These are phyloP conservation scores for Lapara coniferarum DNA, from an alignment of 2,888 invertebrate genomes.

Conservation along the genomic window DNA sequence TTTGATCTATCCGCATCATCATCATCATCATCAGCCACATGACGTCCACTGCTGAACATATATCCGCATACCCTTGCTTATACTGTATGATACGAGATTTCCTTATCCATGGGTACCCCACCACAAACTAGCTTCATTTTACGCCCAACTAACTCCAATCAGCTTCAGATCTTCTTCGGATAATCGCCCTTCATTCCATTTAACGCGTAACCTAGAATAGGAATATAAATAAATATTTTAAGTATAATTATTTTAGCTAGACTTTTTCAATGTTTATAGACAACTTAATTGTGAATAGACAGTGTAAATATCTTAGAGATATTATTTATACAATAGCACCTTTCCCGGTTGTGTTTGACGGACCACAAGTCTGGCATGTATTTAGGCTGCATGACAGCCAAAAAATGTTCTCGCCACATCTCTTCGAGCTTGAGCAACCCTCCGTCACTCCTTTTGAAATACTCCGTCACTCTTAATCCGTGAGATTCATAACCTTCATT, in stretches of 20 bases:
- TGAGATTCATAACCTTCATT: constrained; percentile 80
- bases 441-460: constrained; percentile 75
- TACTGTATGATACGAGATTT: too few relatives aligned
- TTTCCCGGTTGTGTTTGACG: constrained; percentile 87
- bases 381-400: constrained; percentile 87
- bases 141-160: constrained; percentile 49
- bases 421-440: constrained; percentile 88
- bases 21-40: too few relatives aligned
- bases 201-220: constrained; percentile 74
- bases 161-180: constrained; percentile 62
- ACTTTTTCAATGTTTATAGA: too few relatives aligned
- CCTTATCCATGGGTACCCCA: too few relatives aligned
- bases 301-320: too few relatives aligned
- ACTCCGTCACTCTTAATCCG: constrained; percentile 84
- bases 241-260: too few relatives aligned
- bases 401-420: constrained; percentile 90
- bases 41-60: too few relatives aligned
- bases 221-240: constrained; percentile 13
- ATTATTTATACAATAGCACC: constrained; percentile 53
- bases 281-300: too few relatives aligned
- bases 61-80: too few relatives aligned
- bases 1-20: too few relatives aligned
- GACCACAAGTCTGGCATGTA: constrained; percentile 91
- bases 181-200: constrained; percentile 78
- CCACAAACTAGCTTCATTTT: not conserved